Evolutionary conservation across 2,113 vertebrate genomes (phyloP), one percentile per base, ranked within the genome.

Genomic region (Apodemus sylvaticus): DNA sequence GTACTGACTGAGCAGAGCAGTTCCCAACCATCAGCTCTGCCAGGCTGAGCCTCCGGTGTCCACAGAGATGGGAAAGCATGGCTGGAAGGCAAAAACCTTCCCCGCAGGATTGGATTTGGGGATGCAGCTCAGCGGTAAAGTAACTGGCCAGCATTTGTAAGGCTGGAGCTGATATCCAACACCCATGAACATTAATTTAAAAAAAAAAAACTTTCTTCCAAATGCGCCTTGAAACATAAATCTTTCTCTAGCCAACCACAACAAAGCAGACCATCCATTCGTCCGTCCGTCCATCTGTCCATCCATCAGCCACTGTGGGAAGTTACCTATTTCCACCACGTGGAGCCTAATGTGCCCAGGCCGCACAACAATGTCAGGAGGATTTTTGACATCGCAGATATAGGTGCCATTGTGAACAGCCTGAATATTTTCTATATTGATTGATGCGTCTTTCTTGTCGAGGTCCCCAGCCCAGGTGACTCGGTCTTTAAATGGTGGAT

Each of bases 321-420:
- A 96, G 92, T 98, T 98, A 99, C 99, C 99, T 99, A 98, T 99
- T 96, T 99, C 98, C 68, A 99, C 99, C 8, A 99, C 99, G 89
- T 98, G 97, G 62, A 99, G 98, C 97, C 98, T 97, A 0, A 98
- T 99, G 95, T 98, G 96, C 60, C 99, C 99, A 20, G 98, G 97
- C 83, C 98, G 98, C 3, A 98, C 99, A 74, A 99, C 99, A 0
- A 99, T 98, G 94, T 99, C 99, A 0, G 99, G 99, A 0, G 99
- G 99, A 96, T 99, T 99, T 98, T 99, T 99, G 96, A 99, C 99
- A 77, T 99, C 98, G 0, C 99, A 99, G 94, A 98, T 98, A 89
- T 99, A 99, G 51, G 99, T 99, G 71, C 99, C 99, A 14, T 99
- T 99, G 98, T 99, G 99, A 11, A 96, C 99, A 97, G 99, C 99